Base-by-base conservation (phyloP, 2,797 vertebrate species). In the Paedocypris micromegethes region DNA sequence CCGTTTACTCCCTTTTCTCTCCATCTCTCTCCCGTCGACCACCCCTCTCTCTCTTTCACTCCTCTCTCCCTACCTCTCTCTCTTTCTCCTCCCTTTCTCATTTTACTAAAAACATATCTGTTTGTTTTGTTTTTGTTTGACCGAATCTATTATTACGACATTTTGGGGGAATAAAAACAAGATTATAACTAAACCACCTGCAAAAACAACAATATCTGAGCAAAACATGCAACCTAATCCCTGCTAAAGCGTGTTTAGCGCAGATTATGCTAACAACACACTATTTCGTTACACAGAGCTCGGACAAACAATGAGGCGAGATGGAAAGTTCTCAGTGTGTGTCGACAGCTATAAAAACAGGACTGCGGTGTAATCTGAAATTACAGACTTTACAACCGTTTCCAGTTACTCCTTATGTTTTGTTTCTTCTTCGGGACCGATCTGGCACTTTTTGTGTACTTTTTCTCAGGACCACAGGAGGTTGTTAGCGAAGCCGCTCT, bases 271-370 rank as follows among this genome's bases (percentile, higher is more conserved):
- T 9, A 41, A 50, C 40, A 3, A 23, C 6, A 23, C 6, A 64
- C 3, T 5, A 41, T 46, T 41, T 23, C 9, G 2, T 41, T 42
- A 2, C 9, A 43, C 37, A 40, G 58, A 52, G n/a, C 47, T 52
- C 8, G 5, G 6, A 53, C 40, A 49, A 5, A 5, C 59, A 64
- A 41, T 53, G 55, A 59, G 39, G n/a, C 39, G 23, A 58, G 40
- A 4, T 7, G 8, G 37, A 64, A 58, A 58, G 50, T 9, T 57
- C 46, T 41, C 47, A 41, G 42, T 39, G 46, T 50, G 59, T 58
- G 39, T 54, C 60, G 57, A 8, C 60, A 68, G 72, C 66, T 54
- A 58, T 41, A 42, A 53, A 50, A 58, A 63, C 52, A 46, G 47
- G 6, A 55, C 56, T 68, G 38, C 5, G 42, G 63, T 61, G 40